Base-by-base conservation (phyloP, 2,113 vertebrate genomes). In the Crotalus helleri region DNA sequence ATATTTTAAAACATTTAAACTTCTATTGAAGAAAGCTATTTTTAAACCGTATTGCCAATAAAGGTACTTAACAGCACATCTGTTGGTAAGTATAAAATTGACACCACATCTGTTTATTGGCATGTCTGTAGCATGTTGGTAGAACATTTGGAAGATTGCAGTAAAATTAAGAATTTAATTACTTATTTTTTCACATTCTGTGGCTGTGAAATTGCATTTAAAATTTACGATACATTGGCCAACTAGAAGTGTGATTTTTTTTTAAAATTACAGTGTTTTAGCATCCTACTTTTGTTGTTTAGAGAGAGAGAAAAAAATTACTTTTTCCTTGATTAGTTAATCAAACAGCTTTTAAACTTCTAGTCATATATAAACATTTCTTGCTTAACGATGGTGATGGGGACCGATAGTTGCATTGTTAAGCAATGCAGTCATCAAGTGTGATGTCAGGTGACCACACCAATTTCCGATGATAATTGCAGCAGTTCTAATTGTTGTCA, bases 1-100 rank as follows among this genome's bases (percentile, higher is more conserved):
- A 85, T 64, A 92, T 92, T 94, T 64, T 92, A 53, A 33, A 87
- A 92, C 19, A 88, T 88, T 0, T 90, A 58, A 93, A 95, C 81
- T 21, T 90, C 29, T 85, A 94, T 95, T 64, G 58, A 5, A 81
- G 91, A 89, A 93, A 46, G 5, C 53, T 51, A 54, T 90, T 51
- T 53, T 64, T 85, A 88, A 0, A 1, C 17, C 13, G 53, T 92
- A 3, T 1, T 19, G 46, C 8, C 88, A 0, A 81, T 39, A 74
- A n/a, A 89, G 46, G n/a, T 91, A 91, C 5, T 90, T 92, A 2
- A 0, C 81, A 10, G 74, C 92, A 46, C 95, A 90, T 74, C 94
- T 91, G 92, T 94, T 85, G 89, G 1, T 17, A 0, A 91, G 51
- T 94, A 89, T 91, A 58, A 64, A 1, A 2, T 74, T 61, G 39